Percentiles rank a stretch among this genome's conserved stretches.
Evolutionary conservation across 2,888 invertebrate genomes (phyloP).

Genomic region (Cactoblastis cactorum): DNA sequence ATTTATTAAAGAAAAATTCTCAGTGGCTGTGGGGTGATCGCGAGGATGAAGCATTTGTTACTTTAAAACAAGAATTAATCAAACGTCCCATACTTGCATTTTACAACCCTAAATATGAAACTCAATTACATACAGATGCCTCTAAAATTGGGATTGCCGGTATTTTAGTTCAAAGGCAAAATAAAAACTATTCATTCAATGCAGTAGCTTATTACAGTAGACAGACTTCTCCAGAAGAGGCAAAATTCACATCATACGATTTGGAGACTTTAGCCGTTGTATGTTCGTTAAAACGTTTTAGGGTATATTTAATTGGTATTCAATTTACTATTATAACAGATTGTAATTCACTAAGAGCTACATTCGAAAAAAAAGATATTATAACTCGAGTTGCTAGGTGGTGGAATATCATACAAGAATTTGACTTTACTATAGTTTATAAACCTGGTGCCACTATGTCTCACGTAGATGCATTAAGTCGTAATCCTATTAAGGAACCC

Average conservation of each 20-base stretch:
- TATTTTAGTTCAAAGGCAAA: conserved; percentile 5
- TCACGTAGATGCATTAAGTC: conserved; percentile 3
- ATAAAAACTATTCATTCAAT: neutral
- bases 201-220: conserved; percentile 15
- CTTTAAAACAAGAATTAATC: neutral
- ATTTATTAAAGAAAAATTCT: neutral
- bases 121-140: conserved; percentile 8
- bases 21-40: neutral
- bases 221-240: conserved; percentile 14
- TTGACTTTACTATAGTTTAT: neutral
- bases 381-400: conserved; percentile 8
- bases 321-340: conserved; percentile 10
- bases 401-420: conserved; percentile 9
- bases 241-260: conserved; percentile 13
- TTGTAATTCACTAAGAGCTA: conserved; percentile 7
- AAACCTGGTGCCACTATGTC: neutral
- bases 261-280: conserved; percentile 15
- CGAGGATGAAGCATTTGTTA: neutral
- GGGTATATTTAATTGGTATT: conserved; percentile 7
- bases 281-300: conserved; percentile 3
- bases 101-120: conserved; percentile 8
- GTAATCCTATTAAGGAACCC: neutral
- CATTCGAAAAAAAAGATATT: conserved; percentile 8
- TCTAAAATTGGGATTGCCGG: conserved; percentile 5
- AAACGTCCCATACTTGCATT: neutral